phyloP scores from a whole-genome alignment of 2,888 invertebrate species.

The Trissolcus brochymenae region DNA sequence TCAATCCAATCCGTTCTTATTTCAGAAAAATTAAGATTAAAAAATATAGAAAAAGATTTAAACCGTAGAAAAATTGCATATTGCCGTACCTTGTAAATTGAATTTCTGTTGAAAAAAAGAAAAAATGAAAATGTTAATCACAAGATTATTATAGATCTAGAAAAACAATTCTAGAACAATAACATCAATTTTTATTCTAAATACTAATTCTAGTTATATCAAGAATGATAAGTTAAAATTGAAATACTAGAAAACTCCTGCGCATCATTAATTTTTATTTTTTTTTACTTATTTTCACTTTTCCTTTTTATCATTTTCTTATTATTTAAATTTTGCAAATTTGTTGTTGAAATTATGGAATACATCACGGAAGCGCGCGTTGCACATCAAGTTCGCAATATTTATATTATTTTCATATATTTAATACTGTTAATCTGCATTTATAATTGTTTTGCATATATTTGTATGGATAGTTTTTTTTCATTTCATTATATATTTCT shows the following conservation, averaged over 20 bases:
- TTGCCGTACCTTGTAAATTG: too few species aligned
- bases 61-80: too few species aligned
- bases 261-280: too few species aligned
- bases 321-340: slow-evolving; percentile 14
- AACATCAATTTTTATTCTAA: not conserved
- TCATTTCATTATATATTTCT: not conserved
- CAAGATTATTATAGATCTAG: slow-evolving; percentile 29
- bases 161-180: slow-evolving; percentile 5
- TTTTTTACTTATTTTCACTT: not conserved
- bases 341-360: not conserved
- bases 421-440: slow-evolving; percentile 39
- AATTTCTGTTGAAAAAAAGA: too few species aligned
- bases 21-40: too few species aligned
- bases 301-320: slow-evolving; percentile 21
- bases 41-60: too few species aligned
- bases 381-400: slow-evolving; percentile 11
- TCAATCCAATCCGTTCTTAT: too few species aligned
- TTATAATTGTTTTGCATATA: slow-evolving; percentile 6
- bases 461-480: slow-evolving; percentile 3
- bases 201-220: not conserved
- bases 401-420: not conserved
- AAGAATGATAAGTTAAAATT: slow-evolving; percentile 23
- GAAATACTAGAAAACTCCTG: slow-evolving; percentile 32
- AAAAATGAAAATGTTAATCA: not conserved
- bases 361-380: slow-evolving; percentile 26